A percentile compares a stretch with the other conserved stretches of the same genome.
Evolutionary conservation across 2,888 invertebrate genomes (phyloP).

Genomic region (Ophion ellenae): DNA sequence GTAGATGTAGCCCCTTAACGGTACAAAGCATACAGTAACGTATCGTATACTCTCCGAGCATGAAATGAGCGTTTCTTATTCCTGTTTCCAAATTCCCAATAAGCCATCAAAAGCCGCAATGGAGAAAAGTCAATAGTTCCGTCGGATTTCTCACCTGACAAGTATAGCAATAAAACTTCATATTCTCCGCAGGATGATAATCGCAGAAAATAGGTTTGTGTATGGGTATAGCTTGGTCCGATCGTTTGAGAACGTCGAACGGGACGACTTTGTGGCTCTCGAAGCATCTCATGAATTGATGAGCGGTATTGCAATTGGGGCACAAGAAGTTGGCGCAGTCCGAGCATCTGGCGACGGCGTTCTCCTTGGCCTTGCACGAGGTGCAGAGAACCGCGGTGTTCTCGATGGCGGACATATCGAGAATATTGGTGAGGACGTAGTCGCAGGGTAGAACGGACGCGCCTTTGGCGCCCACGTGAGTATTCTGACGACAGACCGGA

Average conservation of each 20-base stretch:
- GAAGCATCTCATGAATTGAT: slow-evolving; percentile 98
- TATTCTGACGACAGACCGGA: slow-evolving; percentile 93
- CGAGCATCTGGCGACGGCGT: slow-evolving; percentile 96
- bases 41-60: too few species aligned
- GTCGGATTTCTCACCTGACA: slow-evolving; percentile 86
- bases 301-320: slow-evolving; percentile 96
- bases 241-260: slow-evolving; percentile 93
- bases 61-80: not conserved
- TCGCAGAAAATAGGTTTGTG: slow-evolving; percentile 95
- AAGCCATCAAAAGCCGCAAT: not conserved
- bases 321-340: slow-evolving; percentile 98
- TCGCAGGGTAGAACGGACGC: slow-evolving; percentile 93
- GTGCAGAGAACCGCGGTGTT: slow-evolving; percentile 90
- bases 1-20: too few species aligned
- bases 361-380: slow-evolving; percentile 97
- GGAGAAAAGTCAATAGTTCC: not conserved
- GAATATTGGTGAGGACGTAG: slow-evolving; percentile 93
- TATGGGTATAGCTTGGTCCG: slow-evolving; percentile 92
- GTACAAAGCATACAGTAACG: too few species aligned
- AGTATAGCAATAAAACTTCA: slow-evolving; percentile 94
- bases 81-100: not conserved
- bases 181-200: slow-evolving; percentile 91
- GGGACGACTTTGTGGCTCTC: slow-evolving; percentile 96
- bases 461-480: slow-evolving; percentile 91
- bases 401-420: slow-evolving; percentile 92